These are phyloP conservation scores for Planiliza haematocheilus DNA, from an alignment of 2,113 vertebrate genomes.

Conservation along the genomic window DNA sequence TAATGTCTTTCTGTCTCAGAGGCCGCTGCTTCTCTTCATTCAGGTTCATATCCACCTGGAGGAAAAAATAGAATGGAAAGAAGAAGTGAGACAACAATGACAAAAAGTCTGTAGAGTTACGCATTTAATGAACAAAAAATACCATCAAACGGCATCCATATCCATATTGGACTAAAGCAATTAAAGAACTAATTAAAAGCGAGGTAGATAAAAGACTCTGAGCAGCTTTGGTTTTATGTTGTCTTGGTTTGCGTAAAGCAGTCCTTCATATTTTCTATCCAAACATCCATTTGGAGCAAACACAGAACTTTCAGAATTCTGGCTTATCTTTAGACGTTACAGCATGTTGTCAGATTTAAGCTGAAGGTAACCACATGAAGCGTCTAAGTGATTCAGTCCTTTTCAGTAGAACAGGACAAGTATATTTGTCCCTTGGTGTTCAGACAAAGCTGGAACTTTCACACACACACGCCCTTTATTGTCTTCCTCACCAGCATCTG, in stretches of 20 bases:
- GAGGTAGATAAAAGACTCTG: neutral
- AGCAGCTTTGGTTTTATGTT: neutral
- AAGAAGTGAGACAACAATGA: neutral
- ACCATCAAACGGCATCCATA: neutral
- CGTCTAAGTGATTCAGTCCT: neutral
- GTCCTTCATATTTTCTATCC: neutral
- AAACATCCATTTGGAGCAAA: neutral
- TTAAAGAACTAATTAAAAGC: neutral
- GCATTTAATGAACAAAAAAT: neutral
- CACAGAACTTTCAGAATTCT: neutral
- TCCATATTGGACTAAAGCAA: neutral
- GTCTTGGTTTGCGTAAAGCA: too few species aligned
- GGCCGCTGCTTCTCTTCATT: conserved; percentile 90
- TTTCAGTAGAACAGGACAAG: neutral
- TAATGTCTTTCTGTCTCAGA: conserved; percentile 86
- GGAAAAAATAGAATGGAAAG: neutral
- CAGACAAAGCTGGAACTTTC: neutral
- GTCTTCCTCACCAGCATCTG: conserved; percentile 91
- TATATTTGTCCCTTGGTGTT: too few species aligned
- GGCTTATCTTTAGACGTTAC: neutral
- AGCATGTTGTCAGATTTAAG: neutral
- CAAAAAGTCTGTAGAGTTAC: neutral
- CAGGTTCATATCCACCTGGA: conserved; percentile 91
- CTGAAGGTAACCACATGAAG: conserved; percentile 1
- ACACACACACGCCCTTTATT: neutral